Percentiles rank a stretch among this genome's conserved stretches.
phyloP scores from a whole-genome alignment of 1,140 invertebrate genomes.

The Papilio helenus region DNA sequence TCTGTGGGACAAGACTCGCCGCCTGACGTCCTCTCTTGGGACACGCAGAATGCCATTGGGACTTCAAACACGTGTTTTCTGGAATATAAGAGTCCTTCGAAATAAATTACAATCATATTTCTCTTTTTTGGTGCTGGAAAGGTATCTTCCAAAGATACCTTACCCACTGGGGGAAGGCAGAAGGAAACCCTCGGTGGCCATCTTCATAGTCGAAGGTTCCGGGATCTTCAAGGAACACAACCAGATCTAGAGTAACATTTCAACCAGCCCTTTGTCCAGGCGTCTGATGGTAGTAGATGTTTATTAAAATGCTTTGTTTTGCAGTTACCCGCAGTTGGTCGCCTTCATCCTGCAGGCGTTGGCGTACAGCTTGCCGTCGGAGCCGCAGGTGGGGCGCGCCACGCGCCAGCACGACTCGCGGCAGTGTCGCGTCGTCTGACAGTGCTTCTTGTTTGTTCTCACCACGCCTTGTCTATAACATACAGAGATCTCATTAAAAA shows the following conservation, averaged over 20 bases:
- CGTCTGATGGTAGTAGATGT: no score
- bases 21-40: slow-evolving; percentile 86
- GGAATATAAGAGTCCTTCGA: slow-evolving; percentile 49
- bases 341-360: slow-evolving; percentile 96
- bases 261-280: no score
- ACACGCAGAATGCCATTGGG: slow-evolving; percentile 93
- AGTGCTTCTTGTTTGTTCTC: slow-evolving; percentile 93
- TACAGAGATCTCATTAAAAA: not conserved
- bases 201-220: no score
- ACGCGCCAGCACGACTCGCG: slow-evolving; percentile 95
- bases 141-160: no score
- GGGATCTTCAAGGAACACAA: no score
- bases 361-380: slow-evolving; percentile 94
- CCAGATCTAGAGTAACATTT: no score
- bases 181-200: no score
- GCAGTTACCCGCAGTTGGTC: slow-evolving; percentile 93
- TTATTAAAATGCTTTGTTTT: not conserved
- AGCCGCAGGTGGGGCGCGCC: slow-evolving; percentile 95
- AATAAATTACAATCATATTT: not conserved
- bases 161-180: no score
- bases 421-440: slow-evolving; percentile 95
- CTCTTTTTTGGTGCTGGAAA: not conserved
- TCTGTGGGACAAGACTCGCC: slow-evolving; percentile 86
- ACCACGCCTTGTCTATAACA: slow-evolving; percentile 88
- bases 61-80: slow-evolving; percentile 96